A percentile compares a stretch with the other conserved stretches of the same genome.
Conservation (phyloP, 2,113 vertebrate species). For the Pelecanoides urinatrix region DNA sequence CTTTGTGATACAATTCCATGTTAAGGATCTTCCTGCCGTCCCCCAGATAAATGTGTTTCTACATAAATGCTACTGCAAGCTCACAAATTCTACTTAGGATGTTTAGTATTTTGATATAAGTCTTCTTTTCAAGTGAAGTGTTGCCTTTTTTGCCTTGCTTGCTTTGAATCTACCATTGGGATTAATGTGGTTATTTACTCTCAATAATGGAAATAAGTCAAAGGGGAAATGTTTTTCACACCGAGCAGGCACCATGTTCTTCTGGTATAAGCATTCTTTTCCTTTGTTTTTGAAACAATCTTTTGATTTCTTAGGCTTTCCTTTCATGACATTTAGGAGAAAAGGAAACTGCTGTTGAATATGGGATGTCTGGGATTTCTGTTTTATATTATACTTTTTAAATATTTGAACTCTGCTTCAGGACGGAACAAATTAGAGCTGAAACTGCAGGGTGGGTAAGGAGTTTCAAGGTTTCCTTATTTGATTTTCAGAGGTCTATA, state of each 20-base stretch:
- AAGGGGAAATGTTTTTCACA: constrained; percentile 56
- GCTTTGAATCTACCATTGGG: not conserved
- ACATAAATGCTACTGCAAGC: not conserved
- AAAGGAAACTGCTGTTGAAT: constrained; percentile 52
- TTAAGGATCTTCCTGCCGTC: not conserved
- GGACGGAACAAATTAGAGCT: constrained; percentile 50
- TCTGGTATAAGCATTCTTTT: constrained; percentile 34
- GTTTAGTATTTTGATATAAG: not conserved
- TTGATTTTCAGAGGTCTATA: constrained; percentile 54
- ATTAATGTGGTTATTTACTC: constrained; percentile 37
- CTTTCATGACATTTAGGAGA: constrained; percentile 51
- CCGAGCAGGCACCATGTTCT: constrained; percentile 6
- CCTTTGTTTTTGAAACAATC: constrained; percentile 58
- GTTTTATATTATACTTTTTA: constrained; percentile 50
- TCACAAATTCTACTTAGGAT: not conserved
- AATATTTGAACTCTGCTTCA: constrained; percentile 60
- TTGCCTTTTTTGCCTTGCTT: constrained; percentile 43
- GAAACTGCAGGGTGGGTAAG: constrained; percentile 23
- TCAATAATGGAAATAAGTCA: constrained; percentile 47
- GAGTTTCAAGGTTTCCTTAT: constrained; percentile 48
- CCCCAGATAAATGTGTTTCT: not conserved
- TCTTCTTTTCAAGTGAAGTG: not conserved
- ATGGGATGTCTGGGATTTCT: constrained; percentile 54
- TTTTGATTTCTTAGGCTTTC: constrained; percentile 56
- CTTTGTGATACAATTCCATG: not conserved